These are phyloP conservation scores for Caracal caracal DNA, from an alignment of 2,113 vertebrate species.

Conservation along the genomic window DNA sequence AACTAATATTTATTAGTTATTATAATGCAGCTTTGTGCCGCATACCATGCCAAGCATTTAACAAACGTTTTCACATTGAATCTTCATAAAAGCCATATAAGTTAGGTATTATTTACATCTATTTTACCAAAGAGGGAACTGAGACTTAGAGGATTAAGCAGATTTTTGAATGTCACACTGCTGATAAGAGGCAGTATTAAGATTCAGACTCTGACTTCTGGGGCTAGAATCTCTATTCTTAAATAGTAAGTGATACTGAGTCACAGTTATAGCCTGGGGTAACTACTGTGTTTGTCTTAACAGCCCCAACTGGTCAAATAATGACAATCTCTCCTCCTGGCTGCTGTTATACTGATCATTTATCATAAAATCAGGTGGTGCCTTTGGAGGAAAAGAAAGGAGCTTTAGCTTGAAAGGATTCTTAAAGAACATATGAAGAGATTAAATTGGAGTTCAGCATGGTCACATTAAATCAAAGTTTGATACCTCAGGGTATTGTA, in stretches of 20 bases:
- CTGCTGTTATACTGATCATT: not conserved
- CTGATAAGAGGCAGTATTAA: not conserved
- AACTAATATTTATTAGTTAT: not conserved
- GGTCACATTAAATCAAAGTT: not conserved
- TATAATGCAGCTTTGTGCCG: not conserved
- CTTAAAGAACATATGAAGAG: not conserved
- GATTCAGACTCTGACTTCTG: not conserved
- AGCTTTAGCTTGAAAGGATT: not conserved
- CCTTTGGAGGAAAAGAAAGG: not conserved
- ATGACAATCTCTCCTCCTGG: not conserved
- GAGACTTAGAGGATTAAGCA: not conserved
- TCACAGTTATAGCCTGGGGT: not conserved
- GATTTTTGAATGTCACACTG: not conserved
- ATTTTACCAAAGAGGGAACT: not conserved
- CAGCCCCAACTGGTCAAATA: not conserved
- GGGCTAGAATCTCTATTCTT: not conserved
- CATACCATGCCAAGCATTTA: not conserved
- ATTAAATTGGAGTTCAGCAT: not conserved
- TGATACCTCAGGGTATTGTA: not conserved
- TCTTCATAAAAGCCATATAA: not conserved
- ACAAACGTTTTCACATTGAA: not conserved
- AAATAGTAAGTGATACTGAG: not conserved
- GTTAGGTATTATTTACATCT: not conserved
- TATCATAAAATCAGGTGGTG: not conserved
- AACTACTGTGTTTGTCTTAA: not conserved